Percentiles rank a stretch among this genome's conserved stretches.
phyloP scores from a whole-genome alignment of 2,888 invertebrate species.

The Temnothorax unifasciatus region DNA sequence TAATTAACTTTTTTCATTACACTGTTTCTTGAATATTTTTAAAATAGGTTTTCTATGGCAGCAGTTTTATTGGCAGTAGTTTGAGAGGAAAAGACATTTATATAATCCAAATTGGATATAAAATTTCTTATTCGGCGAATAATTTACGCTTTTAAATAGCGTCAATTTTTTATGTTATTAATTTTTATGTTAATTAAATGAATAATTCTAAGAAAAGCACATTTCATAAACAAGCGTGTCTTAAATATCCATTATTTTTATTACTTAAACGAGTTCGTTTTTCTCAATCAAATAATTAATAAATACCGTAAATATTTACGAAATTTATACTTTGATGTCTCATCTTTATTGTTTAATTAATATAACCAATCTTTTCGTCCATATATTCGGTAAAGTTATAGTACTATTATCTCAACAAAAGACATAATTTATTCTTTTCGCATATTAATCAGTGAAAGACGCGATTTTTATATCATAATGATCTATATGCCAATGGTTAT shows the following conservation, averaged over 20 bases:
- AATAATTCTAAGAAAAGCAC: constrained; percentile 14
- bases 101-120: neutral
- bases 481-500: constrained; percentile 11
- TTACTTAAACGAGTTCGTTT: neutral
- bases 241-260: constrained; percentile 34
- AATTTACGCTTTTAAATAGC: constrained; percentile 22
- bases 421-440: neutral
- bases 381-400: neutral
- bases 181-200: constrained; percentile 33
- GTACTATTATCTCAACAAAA: constrained; percentile 19
- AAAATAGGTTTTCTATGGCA: neutral
- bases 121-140: neutral
- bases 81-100: constrained; percentile 20
- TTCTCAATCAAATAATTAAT: constrained; percentile 16
- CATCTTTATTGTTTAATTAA: neutral
- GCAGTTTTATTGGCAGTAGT: constrained; percentile 4
- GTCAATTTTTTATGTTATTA: constrained; percentile 3
- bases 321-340: constrained; percentile 9
- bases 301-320: neutral
- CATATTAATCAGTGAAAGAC: constrained; percentile 13
- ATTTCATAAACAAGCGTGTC: neutral
- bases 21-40: neutral
- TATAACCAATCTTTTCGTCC: neutral
- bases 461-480: neutral
- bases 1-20: neutral